Evolutionary conservation across 2,888 invertebrate genomes (phyloP).

Genomic region (Hypolimnas misippus): DNA sequence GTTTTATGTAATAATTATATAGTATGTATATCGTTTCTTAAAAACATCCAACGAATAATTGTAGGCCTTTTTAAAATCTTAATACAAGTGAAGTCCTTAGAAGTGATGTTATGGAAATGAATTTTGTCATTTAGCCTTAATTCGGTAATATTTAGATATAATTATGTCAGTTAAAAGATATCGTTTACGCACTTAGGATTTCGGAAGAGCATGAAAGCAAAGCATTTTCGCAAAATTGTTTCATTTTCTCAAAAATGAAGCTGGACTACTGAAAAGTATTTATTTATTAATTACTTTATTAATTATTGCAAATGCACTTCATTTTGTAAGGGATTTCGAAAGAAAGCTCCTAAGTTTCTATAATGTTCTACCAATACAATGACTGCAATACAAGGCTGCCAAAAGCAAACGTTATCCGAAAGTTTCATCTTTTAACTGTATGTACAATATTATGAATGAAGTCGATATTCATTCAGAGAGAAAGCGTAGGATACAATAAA

Average conservation of each 20-base stretch:
- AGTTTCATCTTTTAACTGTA: conserved; percentile 29
- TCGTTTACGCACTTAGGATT: background rate
- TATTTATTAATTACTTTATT: conserved; percentile 12
- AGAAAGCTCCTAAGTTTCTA: conserved; percentile 36
- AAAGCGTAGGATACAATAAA: conserved; percentile 38
- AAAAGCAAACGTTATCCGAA: conserved; percentile 35
- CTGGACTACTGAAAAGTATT: conserved; percentile 10
- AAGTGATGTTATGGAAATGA: background rate
- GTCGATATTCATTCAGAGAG: conserved; percentile 36
- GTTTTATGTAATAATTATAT: conserved; percentile 26
- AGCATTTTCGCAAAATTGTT: conserved; percentile 17
- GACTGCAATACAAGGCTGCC: conserved; percentile 40
- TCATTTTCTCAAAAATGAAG: conserved; percentile 17
- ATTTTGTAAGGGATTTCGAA: conserved; percentile 22
- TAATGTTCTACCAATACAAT: conserved; percentile 37
- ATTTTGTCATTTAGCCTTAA: background rate
- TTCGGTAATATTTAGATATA: background rate
- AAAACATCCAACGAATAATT: conserved; percentile 13
- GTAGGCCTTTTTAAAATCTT: background rate
- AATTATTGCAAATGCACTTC: conserved; percentile 17
- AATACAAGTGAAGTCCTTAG: background rate
- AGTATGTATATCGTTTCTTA: conserved; percentile 16
- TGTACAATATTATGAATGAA: conserved; percentile 37
- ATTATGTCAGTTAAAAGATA: conserved; percentile 2
- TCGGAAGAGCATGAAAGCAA: conserved; percentile 22